Conservation (phyloP, 2,888 invertebrate species). For the Pseudoips prasinana region DNA sequence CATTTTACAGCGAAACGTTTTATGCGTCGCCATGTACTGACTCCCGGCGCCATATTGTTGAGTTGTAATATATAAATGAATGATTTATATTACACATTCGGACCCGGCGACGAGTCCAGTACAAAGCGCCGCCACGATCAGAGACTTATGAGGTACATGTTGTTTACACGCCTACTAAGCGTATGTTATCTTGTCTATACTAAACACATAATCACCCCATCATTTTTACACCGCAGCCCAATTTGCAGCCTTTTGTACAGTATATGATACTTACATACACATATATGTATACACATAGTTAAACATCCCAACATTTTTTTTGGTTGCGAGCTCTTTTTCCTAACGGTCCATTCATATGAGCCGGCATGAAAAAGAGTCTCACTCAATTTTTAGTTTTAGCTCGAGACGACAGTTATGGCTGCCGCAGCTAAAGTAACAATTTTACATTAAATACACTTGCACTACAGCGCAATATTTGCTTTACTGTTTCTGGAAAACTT, state of each 20-base stretch:
- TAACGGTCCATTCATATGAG: constrained; percentile 24
- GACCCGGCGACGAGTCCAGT: no score
- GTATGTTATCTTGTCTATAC: constrained; percentile 73
- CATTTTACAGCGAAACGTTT: constrained; percentile 71
- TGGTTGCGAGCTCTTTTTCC: constrained; percentile 48
- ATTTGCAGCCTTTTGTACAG: constrained; percentile 77
- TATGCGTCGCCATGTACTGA: constrained; percentile 31
- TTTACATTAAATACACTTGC: constrained; percentile 14
- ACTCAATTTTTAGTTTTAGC: constrained; percentile 52
- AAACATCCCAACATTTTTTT: constrained; percentile 54
- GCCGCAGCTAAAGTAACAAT: constrained; percentile 46
- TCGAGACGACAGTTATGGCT: constrained; percentile 56
- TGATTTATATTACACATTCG: no score
- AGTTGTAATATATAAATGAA: constrained; percentile 2
- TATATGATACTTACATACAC: constrained; percentile 77
- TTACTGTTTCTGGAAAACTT: no score
- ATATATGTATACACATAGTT: constrained; percentile 77
- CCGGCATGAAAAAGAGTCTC: constrained; percentile 45
- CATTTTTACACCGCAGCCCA: constrained; percentile 73
- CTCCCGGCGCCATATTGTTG: constrained; percentile 3
- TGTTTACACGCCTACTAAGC: constrained; percentile 78
- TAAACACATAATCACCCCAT: constrained; percentile 63
- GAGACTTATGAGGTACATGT: constrained; percentile 72
- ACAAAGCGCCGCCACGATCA: constrained; percentile 27
- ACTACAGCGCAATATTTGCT: not conserved